Evolutionary conservation across 1,140 invertebrate species (phyloP), one percentile per base, ranked within the genome.

Genomic region (Mamestra configurata): DNA sequence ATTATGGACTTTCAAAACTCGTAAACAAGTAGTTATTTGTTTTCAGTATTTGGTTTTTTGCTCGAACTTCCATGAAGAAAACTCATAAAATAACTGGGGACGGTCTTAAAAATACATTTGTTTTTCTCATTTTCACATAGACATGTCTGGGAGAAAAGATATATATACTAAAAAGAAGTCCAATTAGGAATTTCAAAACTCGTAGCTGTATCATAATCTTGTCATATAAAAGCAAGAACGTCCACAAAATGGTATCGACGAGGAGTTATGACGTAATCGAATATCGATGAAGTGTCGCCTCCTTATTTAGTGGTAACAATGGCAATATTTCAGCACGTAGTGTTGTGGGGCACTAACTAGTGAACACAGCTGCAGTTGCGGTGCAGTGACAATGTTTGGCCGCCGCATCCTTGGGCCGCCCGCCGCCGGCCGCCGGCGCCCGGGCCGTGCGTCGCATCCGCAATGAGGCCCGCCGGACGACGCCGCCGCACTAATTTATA

Each of bases 321-420:
- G 59, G 84, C 84, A 83, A 90, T 91, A 91, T 89, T 90, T 90
- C 85, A 91, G 81, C 82, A 83, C 85, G 82, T 82, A 86, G 85
- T 84, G 82, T 89, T 83, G 86, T 90, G 84, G 87, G 85, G 85
- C 89, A 90, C 87, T 92, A 94, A 92, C 89, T 89, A 88, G 87
- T 79, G 89, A 86, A 85, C 90, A 84, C 92, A 93, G 89, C 90
- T 92, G 91, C 88, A 88, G 87, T 84, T 90, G 92, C 80, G 90
- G 91, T 90, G 89, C 85, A 87, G 83, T 83, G 87, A 92, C 92
- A 92, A 91, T 93, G 91, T 93, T 90, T 89, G 88, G 87, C 82
- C 84, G 84, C 84, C 87, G 88, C 89, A 89, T 89, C 88, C 85
- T 89, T 84, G 86, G 87, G 82, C 55, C 82, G 43, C 13, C 15